These are phyloP conservation scores for Plodia interpunctella DNA, from an alignment of 1,140 invertebrate species.

Conservation along the genomic window DNA sequence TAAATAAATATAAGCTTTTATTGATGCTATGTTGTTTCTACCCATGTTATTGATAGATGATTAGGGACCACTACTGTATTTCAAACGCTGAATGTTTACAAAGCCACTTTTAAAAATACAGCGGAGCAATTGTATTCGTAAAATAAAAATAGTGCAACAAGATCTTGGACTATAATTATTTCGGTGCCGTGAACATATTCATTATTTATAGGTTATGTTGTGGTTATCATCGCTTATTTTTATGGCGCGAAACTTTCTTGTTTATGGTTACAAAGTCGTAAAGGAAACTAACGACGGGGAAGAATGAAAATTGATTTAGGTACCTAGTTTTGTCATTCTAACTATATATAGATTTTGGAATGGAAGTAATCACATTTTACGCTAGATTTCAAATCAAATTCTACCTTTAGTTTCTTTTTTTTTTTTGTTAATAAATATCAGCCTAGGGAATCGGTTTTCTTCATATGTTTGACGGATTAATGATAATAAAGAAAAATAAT, in stretches of 20 bases:
- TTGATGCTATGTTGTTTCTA: too few relatives aligned
- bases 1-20: too few relatives aligned
- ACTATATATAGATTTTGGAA: conserved; percentile 4
- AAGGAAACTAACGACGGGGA: conserved; percentile 8
- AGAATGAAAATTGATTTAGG: conserved; percentile 3
- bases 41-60: too few relatives aligned
- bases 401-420: too few relatives aligned
- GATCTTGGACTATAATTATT: conserved; percentile 37
- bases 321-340: neutral
- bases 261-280: neutral
- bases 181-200: conserved; percentile 47
- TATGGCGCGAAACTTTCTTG: conserved; percentile 9
- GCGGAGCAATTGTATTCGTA: too few relatives aligned
- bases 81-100: too few relatives aligned
- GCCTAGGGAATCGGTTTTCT: neutral
- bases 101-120: too few relatives aligned
- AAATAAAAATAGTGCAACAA: too few relatives aligned
- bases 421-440: neutral
- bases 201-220: conserved; percentile 30
- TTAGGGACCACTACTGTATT: too few relatives aligned
- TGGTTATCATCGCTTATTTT: conserved; percentile 10
- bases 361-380: neutral
- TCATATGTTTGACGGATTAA: too few relatives aligned
- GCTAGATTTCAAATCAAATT: too few relatives aligned
- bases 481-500: too few relatives aligned